phyloP scores from a whole-genome alignment of 2,888 invertebrate species.

The Cryptophagus acutangulus region DNA sequence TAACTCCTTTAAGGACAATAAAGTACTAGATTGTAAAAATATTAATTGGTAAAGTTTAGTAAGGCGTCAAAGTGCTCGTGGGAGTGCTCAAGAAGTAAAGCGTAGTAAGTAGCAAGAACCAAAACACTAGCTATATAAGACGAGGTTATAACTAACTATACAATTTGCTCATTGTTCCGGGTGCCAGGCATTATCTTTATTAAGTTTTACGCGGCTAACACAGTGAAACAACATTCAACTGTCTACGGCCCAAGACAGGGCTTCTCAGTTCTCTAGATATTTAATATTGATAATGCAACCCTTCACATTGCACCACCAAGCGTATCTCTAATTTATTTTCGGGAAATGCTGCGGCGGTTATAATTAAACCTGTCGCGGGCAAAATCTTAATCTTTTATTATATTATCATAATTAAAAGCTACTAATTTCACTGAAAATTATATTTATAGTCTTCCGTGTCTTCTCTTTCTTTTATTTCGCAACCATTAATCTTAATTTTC shows the following conservation, averaged over 20 bases:
- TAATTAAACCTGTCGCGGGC: constrained; percentile 36
- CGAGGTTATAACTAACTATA: constrained; percentile 41
- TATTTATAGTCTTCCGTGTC: no score
- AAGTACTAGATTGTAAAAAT: constrained; percentile 45
- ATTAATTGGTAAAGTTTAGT: constrained; percentile 47
- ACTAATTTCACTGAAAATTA: no score
- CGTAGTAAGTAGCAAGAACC: neutral
- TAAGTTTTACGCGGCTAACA: constrained; percentile 41
- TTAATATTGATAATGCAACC: constrained; percentile 44
- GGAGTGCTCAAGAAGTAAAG: constrained; percentile 31
- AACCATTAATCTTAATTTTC: no score
- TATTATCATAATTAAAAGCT: constrained; percentile 12
- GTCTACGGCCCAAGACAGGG: constrained; percentile 37
- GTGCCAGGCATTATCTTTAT: constrained; percentile 45
- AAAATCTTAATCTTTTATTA: constrained; percentile 17
- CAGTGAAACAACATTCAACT: constrained; percentile 39
- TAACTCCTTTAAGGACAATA: constrained; percentile 43
- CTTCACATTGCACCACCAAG: constrained; percentile 33
- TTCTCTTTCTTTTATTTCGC: no score
- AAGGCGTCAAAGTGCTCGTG: constrained; percentile 36
- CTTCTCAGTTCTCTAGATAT: constrained; percentile 40
- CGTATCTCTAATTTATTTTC: constrained; percentile 38
- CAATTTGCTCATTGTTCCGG: constrained; percentile 47
- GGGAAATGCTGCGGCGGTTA: constrained; percentile 33
- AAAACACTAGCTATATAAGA: no score